A percentile compares a stretch with the other conserved stretches of the same genome.
These are phyloP conservation scores for Oostethus manadensis DNA, from an alignment of 2,113 vertebrate species.

Conservation along the genomic window DNA sequence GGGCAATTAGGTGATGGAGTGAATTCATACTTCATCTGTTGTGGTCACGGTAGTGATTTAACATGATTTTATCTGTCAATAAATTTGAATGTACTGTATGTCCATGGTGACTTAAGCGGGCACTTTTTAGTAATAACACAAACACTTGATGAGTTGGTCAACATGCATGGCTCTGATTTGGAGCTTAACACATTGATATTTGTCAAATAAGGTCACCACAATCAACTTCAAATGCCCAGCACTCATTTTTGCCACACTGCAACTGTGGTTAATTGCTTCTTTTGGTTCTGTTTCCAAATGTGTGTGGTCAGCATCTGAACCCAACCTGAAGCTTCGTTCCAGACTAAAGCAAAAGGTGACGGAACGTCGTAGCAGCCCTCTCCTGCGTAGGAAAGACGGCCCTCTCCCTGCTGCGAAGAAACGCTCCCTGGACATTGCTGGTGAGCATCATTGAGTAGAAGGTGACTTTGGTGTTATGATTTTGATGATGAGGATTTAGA, in stretches of 20 bases:
- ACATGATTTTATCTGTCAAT: too few species aligned
- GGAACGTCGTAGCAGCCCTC: constrained; percentile 90
- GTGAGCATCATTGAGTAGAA: constrained; percentile 50
- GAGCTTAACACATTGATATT: background rate
- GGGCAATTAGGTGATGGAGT: too few species aligned
- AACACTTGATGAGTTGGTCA: too few species aligned
- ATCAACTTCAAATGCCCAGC: too few species aligned
- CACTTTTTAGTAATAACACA: too few species aligned
- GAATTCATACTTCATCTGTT: too few species aligned
- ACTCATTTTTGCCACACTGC: background rate
- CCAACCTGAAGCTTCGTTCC: constrained; percentile 94
- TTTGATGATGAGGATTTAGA: background rate
- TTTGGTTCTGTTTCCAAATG: background rate
- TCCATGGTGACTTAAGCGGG: too few species aligned
- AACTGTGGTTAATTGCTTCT: background rate
- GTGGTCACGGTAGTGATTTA: too few species aligned
- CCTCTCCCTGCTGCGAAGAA: constrained; percentile 84
- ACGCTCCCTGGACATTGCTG: constrained; percentile 87
- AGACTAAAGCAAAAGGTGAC: constrained; percentile 97
- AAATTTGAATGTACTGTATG: too few species aligned
- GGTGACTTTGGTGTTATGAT: background rate
- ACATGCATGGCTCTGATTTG: too few species aligned
- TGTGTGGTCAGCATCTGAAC: constrained; percentile 82
- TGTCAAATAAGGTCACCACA: background rate
- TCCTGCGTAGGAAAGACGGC: constrained; percentile 89